phyloP scores from a whole-genome alignment of 1,140 invertebrate genomes.

The Zaprionus ghesquierei region DNA sequence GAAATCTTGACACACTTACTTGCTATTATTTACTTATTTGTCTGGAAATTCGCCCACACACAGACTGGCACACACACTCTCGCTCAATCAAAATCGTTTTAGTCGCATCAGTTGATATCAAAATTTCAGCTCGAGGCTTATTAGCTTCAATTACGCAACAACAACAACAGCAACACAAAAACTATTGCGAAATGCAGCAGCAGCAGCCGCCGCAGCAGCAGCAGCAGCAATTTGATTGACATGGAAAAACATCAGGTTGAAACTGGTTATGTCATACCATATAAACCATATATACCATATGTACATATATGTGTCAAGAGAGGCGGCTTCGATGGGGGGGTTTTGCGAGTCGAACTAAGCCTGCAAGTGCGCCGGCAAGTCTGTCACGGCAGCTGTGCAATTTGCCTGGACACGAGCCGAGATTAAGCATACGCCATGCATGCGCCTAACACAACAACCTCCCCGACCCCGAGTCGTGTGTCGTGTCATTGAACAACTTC shows the following conservation, averaged over 20 bases:
- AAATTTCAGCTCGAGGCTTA: slow-evolving; percentile 25
- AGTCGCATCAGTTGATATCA: slow-evolving; percentile 44
- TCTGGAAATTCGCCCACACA: slow-evolving; percentile 24
- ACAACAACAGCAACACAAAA: slow-evolving; percentile 18
- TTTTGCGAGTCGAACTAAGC: slow-evolving; percentile 5
- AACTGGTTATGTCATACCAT: slow-evolving; percentile 56
- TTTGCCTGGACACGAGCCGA: slow-evolving; percentile 47
- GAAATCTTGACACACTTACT: slow-evolving; percentile 52
- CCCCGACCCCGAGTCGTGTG: not conserved
- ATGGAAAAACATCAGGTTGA: slow-evolving; percentile 25
- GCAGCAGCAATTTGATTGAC: slow-evolving; percentile 46
- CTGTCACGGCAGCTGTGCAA: slow-evolving; percentile 24
- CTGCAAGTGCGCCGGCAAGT: slow-evolving; percentile 49
- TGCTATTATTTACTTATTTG: slow-evolving; percentile 5
- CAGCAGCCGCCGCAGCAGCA: slow-evolving; percentile 7
- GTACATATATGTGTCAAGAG: slow-evolving; percentile 47
- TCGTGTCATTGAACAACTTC: slow-evolving; percentile 26
- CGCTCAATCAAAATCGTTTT: slow-evolving; percentile 33
- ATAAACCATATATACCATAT: slow-evolving; percentile 11
- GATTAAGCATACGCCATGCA: slow-evolving; percentile 60
- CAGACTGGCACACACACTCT: not conserved
- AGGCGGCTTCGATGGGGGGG: slow-evolving; percentile 26
- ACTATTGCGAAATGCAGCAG: slow-evolving; percentile 47
- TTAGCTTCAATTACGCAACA: slow-evolving; percentile 36
- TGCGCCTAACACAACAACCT: slow-evolving; percentile 12